Evolutionary conservation across 1,140 invertebrate species (phyloP).

Genomic region (Myzus persicae): DNA sequence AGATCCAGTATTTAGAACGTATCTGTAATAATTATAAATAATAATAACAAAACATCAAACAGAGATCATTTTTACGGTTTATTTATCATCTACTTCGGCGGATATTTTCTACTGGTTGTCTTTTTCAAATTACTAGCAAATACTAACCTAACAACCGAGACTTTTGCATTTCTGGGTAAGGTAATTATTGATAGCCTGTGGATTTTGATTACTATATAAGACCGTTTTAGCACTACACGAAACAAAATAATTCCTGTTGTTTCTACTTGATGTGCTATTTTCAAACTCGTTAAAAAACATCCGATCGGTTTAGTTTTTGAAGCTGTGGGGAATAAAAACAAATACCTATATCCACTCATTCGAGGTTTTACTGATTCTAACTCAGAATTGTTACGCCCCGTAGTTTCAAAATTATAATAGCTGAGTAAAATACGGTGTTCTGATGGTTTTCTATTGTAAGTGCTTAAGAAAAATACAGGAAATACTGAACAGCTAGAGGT

Average conservation of each 20-base stretch:
- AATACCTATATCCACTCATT: neutral
- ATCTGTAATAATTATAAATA: too few relatives aligned
- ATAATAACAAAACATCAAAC: too few relatives aligned
- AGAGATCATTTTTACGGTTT: neutral
- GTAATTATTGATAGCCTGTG: neutral
- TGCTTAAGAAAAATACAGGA: too few relatives aligned
- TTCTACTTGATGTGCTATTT: rapidly evolving
- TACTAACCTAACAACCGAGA: too few relatives aligned
- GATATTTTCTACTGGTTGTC: neutral
- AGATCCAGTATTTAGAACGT: neutral
- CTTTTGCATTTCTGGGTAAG: neutral
- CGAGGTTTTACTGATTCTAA: neutral
- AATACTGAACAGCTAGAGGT: too few relatives aligned
- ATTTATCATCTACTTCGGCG: neutral
- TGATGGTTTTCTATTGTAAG: too few relatives aligned
- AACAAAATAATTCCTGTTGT: neutral
- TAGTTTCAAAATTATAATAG: neutral
- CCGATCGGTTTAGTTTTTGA: too few relatives aligned
- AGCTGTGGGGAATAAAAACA: neutral
- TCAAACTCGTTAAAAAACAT: neutral
- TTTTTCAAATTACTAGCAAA: neutral
- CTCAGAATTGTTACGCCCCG: neutral
- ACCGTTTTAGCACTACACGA: too few relatives aligned
- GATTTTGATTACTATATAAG: neutral
- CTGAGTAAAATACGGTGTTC: neutral